A percentile compares a stretch with the other conserved stretches of the same genome.
Evolutionary conservation across 1,140 invertebrate genomes (phyloP).

Genomic region (Philaenus spumarius): DNA sequence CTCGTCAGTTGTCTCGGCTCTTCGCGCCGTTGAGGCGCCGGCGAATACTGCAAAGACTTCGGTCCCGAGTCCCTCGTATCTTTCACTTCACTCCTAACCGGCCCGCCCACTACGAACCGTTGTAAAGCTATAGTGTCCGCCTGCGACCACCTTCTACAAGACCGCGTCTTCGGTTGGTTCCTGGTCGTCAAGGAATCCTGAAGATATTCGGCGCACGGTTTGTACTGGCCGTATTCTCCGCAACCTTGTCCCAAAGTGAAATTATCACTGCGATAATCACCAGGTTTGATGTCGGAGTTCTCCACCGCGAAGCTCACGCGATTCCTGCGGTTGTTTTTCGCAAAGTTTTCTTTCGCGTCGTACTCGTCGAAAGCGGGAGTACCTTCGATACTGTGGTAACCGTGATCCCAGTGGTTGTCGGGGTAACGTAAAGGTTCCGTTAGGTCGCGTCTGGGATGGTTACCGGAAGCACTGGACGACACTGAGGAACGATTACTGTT

Average conservation of each 20-base stretch:
- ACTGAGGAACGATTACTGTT: slow-evolving; percentile 8
- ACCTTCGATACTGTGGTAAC: slow-evolving; percentile 29
- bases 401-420: slow-evolving; percentile 26
- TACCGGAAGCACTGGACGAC: not conserved
- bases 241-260: not conserved
- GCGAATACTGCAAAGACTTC: slow-evolving; percentile 17
- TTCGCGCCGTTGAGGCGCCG: slow-evolving; percentile 37
- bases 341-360: not conserved
- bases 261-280: not conserved
- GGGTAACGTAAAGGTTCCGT: slow-evolving; percentile 25
- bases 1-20: slow-evolving; percentile 33
- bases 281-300: not conserved
- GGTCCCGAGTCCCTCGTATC: slow-evolving; percentile 24
- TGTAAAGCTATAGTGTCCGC: slow-evolving; percentile 21
- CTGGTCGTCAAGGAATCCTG: not conserved
- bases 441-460: slow-evolving; percentile 1
- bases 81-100: slow-evolving; percentile 30
- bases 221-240: not conserved
- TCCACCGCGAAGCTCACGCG: not conserved
- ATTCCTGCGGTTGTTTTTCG: not conserved
- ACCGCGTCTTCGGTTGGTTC: slow-evolving; percentile 29
- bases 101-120: slow-evolving; percentile 15
- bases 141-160: slow-evolving; percentile 32
- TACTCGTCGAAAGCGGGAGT: slow-evolving; percentile 2
- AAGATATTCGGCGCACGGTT: too few species aligned